These are phyloP conservation scores for Drosophila ustulata DNA, from an alignment of 2,888 invertebrate genomes.

Conservation along the genomic window DNA sequence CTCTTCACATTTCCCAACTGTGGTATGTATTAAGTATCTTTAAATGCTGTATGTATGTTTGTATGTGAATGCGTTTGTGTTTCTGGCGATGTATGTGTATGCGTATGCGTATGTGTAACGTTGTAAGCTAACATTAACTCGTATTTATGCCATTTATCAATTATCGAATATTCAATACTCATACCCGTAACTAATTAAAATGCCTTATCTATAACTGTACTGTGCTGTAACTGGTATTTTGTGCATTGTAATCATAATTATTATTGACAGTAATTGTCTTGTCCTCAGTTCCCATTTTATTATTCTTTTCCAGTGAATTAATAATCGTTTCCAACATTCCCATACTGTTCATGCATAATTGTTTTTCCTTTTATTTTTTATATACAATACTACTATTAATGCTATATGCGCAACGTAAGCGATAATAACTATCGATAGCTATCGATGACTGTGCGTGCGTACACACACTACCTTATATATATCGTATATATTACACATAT, in stretches of 20 bases:
- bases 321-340: slow-evolving; percentile 34
- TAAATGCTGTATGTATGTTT: slow-evolving; percentile 20
- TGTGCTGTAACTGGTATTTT: slow-evolving; percentile 15
- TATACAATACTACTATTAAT: slow-evolving; percentile 12
- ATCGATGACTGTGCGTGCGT: slow-evolving; percentile 51
- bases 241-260: slow-evolving; percentile 44
- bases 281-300: slow-evolving; percentile 25
- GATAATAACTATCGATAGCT: slow-evolving; percentile 36
- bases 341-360: background rate
- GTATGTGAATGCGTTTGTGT: slow-evolving; percentile 41
- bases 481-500: slow-evolving; percentile 16
- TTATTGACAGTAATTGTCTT: background rate
- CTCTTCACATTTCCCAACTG: slow-evolving; percentile 14
- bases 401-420: slow-evolving; percentile 35
- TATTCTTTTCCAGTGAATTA: slow-evolving; percentile 7
- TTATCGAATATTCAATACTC: slow-evolving; percentile 27
- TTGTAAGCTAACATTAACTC: slow-evolving; percentile 40
- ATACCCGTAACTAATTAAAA: slow-evolving; percentile 34
- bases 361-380: slow-evolving; percentile 21
- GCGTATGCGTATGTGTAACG: slow-evolving; percentile 16
- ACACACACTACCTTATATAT: slow-evolving; percentile 23
- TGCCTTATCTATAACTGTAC: slow-evolving; percentile 31
- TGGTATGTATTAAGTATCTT: slow-evolving; percentile 43
- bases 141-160: slow-evolving; percentile 23
- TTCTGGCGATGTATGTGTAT: slow-evolving; percentile 8